A percentile compares a stretch with the other conserved stretches of the same genome.
phyloP scores from a whole-genome alignment of 2,888 invertebrate species.

The Sturmia bella region DNA sequence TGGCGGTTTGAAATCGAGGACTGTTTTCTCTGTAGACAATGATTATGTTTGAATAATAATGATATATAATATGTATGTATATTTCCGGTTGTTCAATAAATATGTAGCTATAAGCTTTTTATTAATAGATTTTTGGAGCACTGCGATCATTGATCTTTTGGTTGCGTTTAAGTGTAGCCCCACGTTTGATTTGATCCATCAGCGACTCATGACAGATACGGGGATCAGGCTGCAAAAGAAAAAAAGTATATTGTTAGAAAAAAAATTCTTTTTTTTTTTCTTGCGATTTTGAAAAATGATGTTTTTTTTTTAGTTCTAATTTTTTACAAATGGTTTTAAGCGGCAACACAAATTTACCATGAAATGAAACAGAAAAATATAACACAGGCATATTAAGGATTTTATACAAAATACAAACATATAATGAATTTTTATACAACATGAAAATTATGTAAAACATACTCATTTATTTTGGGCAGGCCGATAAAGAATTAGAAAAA shows the following conservation, averaged over 20 bases:
- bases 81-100: constrained; percentile 39
- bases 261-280: neutral
- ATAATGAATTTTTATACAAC: too few relatives aligned
- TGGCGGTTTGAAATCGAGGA: constrained; percentile 64
- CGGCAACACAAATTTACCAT: too few relatives aligned
- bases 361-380: neutral
- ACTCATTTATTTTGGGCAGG: too few relatives aligned
- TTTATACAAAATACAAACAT: too few relatives aligned
- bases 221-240: constrained; percentile 86
- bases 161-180: constrained; percentile 91
- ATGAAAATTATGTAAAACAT: too few relatives aligned
- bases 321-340: too few relatives aligned
- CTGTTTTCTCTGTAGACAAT: constrained; percentile 58
- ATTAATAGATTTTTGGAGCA: constrained; percentile 91
- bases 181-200: constrained; percentile 96
- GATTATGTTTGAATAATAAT: constrained; percentile 62
- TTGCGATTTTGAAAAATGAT: neutral
- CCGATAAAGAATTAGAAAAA: too few relatives aligned
- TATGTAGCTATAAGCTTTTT: constrained; percentile 48
- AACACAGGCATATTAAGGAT: neutral
- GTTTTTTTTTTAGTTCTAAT: too few relatives aligned
- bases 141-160: constrained; percentile 87
- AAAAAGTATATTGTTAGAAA: neutral
- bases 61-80: constrained; percentile 17
- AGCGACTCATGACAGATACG: constrained; percentile 91